These are phyloP conservation scores for Conus ventricosus DNA, from an alignment of 1,140 invertebrate species.

Conservation along the genomic window DNA sequence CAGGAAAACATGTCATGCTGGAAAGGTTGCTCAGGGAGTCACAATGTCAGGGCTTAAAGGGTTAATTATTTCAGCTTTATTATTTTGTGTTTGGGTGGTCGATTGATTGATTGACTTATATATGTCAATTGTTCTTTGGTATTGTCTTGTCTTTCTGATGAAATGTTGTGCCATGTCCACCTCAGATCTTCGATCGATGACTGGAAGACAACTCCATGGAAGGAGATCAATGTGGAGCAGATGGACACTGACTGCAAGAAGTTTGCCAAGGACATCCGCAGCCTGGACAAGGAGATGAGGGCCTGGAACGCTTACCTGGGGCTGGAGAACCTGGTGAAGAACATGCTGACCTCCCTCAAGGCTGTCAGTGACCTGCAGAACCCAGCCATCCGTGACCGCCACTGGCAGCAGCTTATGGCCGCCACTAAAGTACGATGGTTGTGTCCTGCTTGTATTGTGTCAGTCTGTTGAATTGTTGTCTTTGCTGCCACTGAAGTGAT, in stretches of 20 bases:
- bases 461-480: too few relatives aligned
- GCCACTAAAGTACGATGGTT: constrained; percentile 87
- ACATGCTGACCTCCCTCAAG: constrained; percentile 74
- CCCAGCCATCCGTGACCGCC: constrained; percentile 93
- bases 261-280: constrained; percentile 85
- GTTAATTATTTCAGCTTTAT: too few relatives aligned
- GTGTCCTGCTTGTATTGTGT: too few relatives aligned
- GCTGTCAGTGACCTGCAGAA: constrained; percentile 97
- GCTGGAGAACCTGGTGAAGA: constrained; percentile 74
- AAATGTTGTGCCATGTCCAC: background rate
- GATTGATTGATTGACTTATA: too few relatives aligned
- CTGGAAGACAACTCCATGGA: constrained; percentile 97
- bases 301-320: constrained; percentile 87
- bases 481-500: too few relatives aligned
- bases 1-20: too few relatives aligned
- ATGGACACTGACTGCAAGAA: constrained; percentile 99
- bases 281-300: constrained; percentile 91
- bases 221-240: constrained; percentile 96
- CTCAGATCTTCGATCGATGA: constrained; percentile 88
- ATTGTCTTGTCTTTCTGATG: too few relatives aligned
- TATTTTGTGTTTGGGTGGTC: too few relatives aligned
- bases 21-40: too few relatives aligned
- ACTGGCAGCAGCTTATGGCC: constrained; percentile 97
- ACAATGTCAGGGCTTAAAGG: too few relatives aligned
- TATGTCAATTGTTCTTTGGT: too few relatives aligned